Evolutionary conservation across 2,797 vertebrate species (phyloP).

Genomic region (Etheostoma perlongum): DNA sequence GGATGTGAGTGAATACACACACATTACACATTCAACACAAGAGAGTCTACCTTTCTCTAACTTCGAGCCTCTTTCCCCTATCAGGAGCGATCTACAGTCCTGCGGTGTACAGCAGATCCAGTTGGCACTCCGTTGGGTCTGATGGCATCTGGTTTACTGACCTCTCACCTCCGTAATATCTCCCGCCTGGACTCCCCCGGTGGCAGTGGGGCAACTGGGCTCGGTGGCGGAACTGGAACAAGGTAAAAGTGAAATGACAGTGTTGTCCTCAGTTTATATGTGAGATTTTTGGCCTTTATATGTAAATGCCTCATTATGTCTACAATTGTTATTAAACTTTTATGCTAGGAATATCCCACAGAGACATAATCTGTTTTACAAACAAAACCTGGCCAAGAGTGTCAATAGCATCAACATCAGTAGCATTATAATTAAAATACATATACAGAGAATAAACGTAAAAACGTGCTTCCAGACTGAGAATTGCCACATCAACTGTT

Average conservation of each 20-base stretch:
- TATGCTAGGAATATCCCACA: too few relatives aligned
- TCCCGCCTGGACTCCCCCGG: constrained; percentile 91
- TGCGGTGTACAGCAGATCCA: constrained; percentile 88
- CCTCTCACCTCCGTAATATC: constrained; percentile 90
- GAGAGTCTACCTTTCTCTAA: background rate
- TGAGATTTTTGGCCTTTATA: background rate
- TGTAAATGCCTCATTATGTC: background rate
- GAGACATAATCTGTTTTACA: too few relatives aligned
- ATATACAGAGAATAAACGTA: too few relatives aligned
- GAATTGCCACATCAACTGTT: background rate
- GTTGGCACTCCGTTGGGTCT: constrained; percentile 83
- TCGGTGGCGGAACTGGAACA: constrained; percentile 44
- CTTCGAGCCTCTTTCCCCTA: background rate
- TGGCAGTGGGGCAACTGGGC: constrained; percentile 49
- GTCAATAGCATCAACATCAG: background rate
- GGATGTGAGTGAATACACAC: constrained; percentile 85
- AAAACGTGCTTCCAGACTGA: background rate
- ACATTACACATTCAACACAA: background rate
- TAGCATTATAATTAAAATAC: background rate
- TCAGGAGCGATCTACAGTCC: constrained; percentile 91
- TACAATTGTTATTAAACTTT: background rate
- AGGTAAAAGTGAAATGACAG: constrained; percentile 49
- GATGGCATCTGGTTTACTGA: constrained; percentile 87
- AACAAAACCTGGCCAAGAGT: background rate
- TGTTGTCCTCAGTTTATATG: background rate